A percentile compares a stretch with the other conserved stretches of the same genome.
Conservation (phyloP, 1,140 invertebrate genomes). For the Grapholita molesta region DNA sequence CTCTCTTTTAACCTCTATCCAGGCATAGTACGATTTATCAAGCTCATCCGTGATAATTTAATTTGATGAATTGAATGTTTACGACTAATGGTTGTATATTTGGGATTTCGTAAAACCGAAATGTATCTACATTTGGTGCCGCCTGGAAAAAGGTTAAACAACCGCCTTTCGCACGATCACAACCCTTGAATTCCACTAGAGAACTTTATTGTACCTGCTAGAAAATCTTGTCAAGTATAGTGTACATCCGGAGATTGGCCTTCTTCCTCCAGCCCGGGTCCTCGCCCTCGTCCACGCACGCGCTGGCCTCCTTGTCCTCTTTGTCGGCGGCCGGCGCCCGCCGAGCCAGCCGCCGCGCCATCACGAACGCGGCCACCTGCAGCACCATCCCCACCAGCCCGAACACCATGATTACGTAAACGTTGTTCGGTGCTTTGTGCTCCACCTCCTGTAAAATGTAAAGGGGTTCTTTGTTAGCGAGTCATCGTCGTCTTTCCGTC, state of each 20-base stretch:
- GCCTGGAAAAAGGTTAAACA: no score
- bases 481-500: not conserved
- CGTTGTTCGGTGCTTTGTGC: slow-evolving; percentile 67
- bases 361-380: slow-evolving; percentile 56
- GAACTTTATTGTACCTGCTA: slow-evolving; percentile 62
- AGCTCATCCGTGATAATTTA: no score
- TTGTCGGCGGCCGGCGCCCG: slow-evolving; percentile 21
- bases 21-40: no score
- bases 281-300: slow-evolving; percentile 35
- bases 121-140: no score
- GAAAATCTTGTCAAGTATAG: slow-evolving; percentile 72
- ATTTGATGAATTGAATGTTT: no score
- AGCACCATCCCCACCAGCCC: slow-evolving; percentile 47
- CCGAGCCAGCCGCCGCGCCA: slow-evolving; percentile 48
- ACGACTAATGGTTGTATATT: no score
- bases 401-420: slow-evolving; percentile 56
- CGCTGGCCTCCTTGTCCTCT: not conserved
- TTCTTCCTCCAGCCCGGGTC: slow-evolving; percentile 56
- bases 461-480: not conserved
- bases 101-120: no score
- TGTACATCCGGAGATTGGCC: slow-evolving; percentile 68
- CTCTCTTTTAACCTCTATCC: no score
- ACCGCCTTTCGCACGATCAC: no score
- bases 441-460: slow-evolving; percentile 59
- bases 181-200: no score